Conservation (phyloP, 2,888 invertebrate genomes). For the Ennomos erosarius region DNA sequence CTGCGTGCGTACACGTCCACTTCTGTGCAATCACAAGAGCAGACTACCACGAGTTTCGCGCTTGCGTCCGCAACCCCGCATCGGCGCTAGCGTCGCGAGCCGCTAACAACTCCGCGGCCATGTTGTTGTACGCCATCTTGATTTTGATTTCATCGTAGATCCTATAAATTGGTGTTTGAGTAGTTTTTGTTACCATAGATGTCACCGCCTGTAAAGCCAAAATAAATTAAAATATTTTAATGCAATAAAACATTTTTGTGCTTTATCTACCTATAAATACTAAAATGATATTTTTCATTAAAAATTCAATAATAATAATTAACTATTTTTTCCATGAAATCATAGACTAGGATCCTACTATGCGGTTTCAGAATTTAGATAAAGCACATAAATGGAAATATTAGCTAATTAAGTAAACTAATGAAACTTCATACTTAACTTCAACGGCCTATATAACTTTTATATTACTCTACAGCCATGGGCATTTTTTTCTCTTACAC, state of each 20-base stretch:
- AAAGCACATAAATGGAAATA: no score
- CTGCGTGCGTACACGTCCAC: constrained; percentile 92
- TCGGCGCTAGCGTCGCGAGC: constrained; percentile 89
- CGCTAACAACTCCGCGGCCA: constrained; percentile 71
- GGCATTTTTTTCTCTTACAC: no score
- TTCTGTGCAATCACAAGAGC: constrained; percentile 95
- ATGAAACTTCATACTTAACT: no score
- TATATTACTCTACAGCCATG: no score
- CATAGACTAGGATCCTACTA: no score
- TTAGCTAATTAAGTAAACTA: no score
- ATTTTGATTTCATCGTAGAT: constrained; percentile 64
- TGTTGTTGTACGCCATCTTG: constrained; percentile 74
- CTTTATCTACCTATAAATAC: no score
- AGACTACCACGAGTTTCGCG: constrained; percentile 91
- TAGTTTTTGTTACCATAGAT: constrained; percentile 8
- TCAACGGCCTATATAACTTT: no score
- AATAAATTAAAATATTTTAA: background rate
- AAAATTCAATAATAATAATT: no score
- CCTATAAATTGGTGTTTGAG: constrained; percentile 18
- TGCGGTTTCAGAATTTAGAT: no score
- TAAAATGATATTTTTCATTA: no score
- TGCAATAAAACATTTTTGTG: background rate
- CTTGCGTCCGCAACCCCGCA: constrained; percentile 92
- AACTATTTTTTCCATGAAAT: no score
- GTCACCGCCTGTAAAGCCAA: constrained; percentile 1